A percentile compares a stretch with the other conserved stretches of the same genome.
These are phyloP conservation scores for Ranitomeya variabilis DNA, from an alignment of 2,113 vertebrate genomes.

Conservation along the genomic window DNA sequence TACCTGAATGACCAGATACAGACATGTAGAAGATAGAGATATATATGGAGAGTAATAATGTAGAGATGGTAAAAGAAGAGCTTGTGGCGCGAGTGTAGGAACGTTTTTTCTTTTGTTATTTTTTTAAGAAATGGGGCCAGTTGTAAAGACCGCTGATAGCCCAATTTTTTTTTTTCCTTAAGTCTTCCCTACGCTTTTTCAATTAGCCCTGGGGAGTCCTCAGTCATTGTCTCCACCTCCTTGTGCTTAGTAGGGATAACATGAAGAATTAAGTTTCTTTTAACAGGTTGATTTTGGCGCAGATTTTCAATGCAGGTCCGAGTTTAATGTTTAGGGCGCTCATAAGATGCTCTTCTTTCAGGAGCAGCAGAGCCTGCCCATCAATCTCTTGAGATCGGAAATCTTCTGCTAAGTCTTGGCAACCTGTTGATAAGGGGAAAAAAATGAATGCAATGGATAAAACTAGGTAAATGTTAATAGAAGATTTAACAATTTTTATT, in stretches of 20 bases:
- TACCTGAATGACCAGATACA: conserved; percentile 47
- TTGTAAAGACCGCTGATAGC: conserved; percentile 1
- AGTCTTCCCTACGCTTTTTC: conserved; percentile 21
- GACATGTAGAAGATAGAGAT: conserved; percentile 54
- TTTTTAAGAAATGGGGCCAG: neutral
- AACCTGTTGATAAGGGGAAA: conserved; percentile 73
- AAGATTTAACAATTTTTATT: neutral
- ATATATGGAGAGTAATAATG: conserved; percentile 51
- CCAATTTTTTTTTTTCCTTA: neutral
- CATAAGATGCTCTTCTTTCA: conserved; percentile 97
- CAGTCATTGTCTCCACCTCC: neutral
- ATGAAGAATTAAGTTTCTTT: conserved; percentile 81
- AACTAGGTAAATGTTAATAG: neutral
- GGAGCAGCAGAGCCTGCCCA: conserved; percentile 91
- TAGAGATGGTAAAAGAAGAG: conserved; percentile 46
- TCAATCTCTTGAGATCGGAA: conserved; percentile 98
- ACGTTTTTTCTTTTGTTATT: neutral
- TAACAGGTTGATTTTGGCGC: conserved; percentile 94
- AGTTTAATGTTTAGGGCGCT: conserved; percentile 98
- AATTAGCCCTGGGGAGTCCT: neutral
- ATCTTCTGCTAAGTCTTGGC: conserved; percentile 92
- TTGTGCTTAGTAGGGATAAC: conserved; percentile 34
- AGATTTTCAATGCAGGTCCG: conserved; percentile 97
- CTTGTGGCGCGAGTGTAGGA: conserved; percentile 11
- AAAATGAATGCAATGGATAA: no score